Conservation (phyloP, 2,888 invertebrate species). For the Noctua janthina region DNA sequence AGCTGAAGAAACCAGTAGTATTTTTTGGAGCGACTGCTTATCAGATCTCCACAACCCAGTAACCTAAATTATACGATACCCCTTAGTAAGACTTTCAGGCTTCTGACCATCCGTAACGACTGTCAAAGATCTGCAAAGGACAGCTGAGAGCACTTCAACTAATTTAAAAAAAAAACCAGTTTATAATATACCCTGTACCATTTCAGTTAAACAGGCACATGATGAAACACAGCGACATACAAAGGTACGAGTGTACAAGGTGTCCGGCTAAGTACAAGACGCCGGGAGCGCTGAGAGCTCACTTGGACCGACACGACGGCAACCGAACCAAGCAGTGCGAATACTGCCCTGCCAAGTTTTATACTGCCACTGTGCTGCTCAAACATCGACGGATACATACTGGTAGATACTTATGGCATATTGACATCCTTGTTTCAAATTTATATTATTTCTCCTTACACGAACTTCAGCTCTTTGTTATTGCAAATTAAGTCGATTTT, state of each 20-base stretch:
- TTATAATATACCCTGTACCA: neutral
- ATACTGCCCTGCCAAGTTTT: conserved; percentile 83
- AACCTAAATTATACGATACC: too few relatives aligned
- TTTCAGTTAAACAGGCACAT: conserved; percentile 76
- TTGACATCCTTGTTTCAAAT: neutral
- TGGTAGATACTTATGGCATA: conserved; percentile 71
- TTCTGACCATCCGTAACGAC: too few relatives aligned
- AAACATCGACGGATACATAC: conserved; percentile 87
- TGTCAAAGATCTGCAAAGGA: too few relatives aligned
- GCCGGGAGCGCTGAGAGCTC: conserved; percentile 66
- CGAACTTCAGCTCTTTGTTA: neutral
- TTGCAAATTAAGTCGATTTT: neutral
- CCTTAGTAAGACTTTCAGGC: too few relatives aligned
- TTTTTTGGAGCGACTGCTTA: too few relatives aligned
- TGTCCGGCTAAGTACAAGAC: conserved; percentile 78
- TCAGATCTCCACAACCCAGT: too few relatives aligned
- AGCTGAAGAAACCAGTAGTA: too few relatives aligned
- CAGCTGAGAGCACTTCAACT: too few relatives aligned
- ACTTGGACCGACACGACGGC: conserved; percentile 82
- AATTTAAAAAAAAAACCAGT: neutral
- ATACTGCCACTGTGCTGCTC: conserved; percentile 77
- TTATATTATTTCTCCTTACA: neutral
- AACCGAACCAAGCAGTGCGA: conserved; percentile 81
- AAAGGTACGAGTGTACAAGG: conserved; percentile 73
- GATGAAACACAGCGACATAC: conserved; percentile 69